Percentiles rank a stretch among this genome's conserved stretches.
Evolutionary conservation across 2,797 vertebrate species (phyloP).

Genomic region (Tachyglossus aculeatus): DNA sequence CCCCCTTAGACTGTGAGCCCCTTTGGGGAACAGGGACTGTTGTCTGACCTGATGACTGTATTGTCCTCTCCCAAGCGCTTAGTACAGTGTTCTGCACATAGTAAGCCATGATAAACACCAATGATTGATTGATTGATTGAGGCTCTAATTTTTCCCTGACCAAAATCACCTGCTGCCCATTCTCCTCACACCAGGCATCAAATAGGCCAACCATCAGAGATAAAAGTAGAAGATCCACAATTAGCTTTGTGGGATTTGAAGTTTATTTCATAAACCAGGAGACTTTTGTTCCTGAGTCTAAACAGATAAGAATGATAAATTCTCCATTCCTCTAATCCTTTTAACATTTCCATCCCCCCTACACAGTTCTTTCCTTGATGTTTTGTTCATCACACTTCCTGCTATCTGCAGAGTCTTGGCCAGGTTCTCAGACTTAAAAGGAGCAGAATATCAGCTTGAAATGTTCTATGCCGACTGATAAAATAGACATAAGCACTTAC

Average conservation of each 20-base stretch:
- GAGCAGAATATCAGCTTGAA: constrained; percentile 24
- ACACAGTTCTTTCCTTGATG: constrained; percentile 44
- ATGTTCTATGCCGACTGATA: constrained; percentile 38
- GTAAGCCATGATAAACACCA: no score
- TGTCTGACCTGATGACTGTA: no score
- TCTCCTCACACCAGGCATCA: neutral
- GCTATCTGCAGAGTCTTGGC: constrained; percentile 57
- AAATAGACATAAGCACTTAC: constrained; percentile 14
- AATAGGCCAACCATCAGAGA: neutral
- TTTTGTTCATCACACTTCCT: constrained; percentile 44
- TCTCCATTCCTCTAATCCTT: constrained; percentile 50
- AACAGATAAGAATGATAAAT: constrained; percentile 47
- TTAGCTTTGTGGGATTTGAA: constrained; percentile 52
- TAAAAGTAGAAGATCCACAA: constrained; percentile 35
- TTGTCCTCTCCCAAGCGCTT: no score
- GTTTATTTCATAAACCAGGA: constrained; percentile 42
- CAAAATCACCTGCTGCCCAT: neutral
- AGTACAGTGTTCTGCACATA: no score
- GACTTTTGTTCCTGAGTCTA: constrained; percentile 36
- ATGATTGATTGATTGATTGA: no score
- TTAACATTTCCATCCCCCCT: constrained; percentile 31
- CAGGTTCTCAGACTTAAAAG: constrained; percentile 61
- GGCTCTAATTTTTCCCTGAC: neutral
- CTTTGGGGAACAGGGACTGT: no score
- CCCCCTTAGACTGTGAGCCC: no score